Conservation (phyloP, 2,888 invertebrate species). For the Cephus sareptanus region DNA sequence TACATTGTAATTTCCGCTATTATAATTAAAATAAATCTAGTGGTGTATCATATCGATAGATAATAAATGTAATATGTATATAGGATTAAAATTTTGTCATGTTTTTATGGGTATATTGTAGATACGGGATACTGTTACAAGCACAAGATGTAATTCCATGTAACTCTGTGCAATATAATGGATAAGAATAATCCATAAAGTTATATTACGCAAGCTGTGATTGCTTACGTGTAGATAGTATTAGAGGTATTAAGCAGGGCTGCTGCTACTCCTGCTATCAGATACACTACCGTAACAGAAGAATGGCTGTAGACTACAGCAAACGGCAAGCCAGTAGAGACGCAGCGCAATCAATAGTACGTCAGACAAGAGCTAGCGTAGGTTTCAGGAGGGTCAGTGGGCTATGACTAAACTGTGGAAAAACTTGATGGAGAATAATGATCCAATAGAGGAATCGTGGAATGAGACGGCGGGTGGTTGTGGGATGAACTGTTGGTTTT, state of each 20-base stretch:
- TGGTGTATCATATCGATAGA: no score
- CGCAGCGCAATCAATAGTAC: constrained; percentile 13
- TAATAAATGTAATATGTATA: neutral
- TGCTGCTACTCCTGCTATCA: neutral
- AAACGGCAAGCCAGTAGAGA: neutral
- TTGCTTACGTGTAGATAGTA: neutral
- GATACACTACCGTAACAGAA: neutral
- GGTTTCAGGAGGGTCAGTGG: constrained; percentile 1
- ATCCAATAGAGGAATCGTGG: neutral
- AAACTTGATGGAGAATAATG: constrained; percentile 7
- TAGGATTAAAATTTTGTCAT: no score
- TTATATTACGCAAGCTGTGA: neutral
- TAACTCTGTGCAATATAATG: neutral
- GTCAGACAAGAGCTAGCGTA: constrained; percentile 5
- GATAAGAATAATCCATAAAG: neutral
- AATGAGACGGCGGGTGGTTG: neutral
- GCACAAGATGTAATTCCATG: no score
- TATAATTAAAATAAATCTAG: no score
- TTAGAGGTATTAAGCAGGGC: neutral
- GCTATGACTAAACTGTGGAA: constrained; percentile 5
- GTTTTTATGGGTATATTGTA: no score
- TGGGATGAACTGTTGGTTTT: neutral
- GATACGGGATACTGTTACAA: no score
- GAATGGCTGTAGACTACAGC: neutral
- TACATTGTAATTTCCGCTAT: no score